phyloP scores from a whole-genome alignment of 2,888 invertebrate species.

The Leptothorax acervorum region DNA sequence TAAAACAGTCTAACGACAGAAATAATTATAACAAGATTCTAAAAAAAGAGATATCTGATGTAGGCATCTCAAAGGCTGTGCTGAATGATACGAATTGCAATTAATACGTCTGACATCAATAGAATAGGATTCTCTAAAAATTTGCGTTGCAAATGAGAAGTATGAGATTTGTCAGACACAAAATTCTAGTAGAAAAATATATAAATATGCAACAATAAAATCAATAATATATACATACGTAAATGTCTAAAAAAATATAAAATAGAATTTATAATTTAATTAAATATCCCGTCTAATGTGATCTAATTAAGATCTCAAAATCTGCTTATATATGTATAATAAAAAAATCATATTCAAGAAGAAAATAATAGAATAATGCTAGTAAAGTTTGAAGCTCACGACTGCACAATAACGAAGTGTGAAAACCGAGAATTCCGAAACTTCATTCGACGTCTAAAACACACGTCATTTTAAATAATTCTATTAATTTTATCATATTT shows the following conservation, averaged over 20 bases:
- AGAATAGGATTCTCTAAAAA: not conserved
- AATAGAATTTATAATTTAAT: not conserved
- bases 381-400: conserved; percentile 20
- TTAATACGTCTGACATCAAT: not conserved
- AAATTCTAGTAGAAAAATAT: conserved; percentile 13
- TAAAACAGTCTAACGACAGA: not conserved
- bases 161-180: not conserved
- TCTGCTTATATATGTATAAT: not conserved
- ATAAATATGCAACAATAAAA: conserved; percentile 5
- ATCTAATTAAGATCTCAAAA: not conserved
- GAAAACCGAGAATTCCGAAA: not conserved
- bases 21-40: not conserved
- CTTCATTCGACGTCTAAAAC: not conserved
- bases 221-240: not conserved
- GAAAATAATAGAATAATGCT: not conserved
- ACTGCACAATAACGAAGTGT: not conserved
- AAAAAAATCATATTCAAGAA: not conserved
- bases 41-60: not conserved
- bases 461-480: not conserved
- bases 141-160: not conserved
- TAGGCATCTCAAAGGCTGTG: not conserved
- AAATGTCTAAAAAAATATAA: not conserved
- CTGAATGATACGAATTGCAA: not conserved
- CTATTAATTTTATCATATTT: not conserved
- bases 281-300: not conserved